Evolutionary conservation across 2,888 invertebrate genomes (phyloP).

Genomic region (Taenaris catops): DNA sequence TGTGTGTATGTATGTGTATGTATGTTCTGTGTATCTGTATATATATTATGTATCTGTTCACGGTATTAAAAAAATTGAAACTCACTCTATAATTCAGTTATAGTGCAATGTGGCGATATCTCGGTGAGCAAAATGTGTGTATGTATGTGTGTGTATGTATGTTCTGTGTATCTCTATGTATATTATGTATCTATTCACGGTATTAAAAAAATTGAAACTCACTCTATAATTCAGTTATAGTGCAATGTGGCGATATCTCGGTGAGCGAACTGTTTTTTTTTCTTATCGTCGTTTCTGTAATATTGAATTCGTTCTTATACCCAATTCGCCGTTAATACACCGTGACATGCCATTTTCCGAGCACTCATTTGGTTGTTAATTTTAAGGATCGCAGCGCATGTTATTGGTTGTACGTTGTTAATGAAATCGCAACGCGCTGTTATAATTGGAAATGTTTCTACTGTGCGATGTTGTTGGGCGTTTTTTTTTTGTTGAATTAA

Average conservation of each 20-base stretch:
- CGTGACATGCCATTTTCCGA: constrained; percentile 70
- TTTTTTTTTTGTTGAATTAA: neutral
- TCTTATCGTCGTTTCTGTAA: constrained; percentile 46
- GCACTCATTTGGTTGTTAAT: constrained; percentile 75
- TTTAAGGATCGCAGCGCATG: constrained; percentile 74
- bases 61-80: too few species aligned
- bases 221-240: neutral
- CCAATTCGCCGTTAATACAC: constrained; percentile 74
- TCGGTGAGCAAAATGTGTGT: constrained; percentile 26
- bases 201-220: too few species aligned
- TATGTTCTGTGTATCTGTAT: too few species aligned
- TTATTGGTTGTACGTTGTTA: constrained; percentile 48
- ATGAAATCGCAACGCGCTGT: constrained; percentile 27
- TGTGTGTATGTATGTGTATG: too few species aligned
- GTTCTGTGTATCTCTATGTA: too few species aligned
- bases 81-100: neutral
- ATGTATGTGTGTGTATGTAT: too few species aligned
- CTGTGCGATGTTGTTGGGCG: neutral
- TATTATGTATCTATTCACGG: too few species aligned
- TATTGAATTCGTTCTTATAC: constrained; percentile 66
- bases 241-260: constrained; percentile 17
- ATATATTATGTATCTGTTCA: too few species aligned
- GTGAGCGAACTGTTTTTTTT: constrained; percentile 33
- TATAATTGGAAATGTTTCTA: constrained; percentile 12
- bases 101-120: constrained; percentile 8